Evolutionary conservation across 2,797 vertebrate genomes (phyloP), one percentile per base, ranked within the genome.

Genomic region (Rallus crepitans): DNA sequence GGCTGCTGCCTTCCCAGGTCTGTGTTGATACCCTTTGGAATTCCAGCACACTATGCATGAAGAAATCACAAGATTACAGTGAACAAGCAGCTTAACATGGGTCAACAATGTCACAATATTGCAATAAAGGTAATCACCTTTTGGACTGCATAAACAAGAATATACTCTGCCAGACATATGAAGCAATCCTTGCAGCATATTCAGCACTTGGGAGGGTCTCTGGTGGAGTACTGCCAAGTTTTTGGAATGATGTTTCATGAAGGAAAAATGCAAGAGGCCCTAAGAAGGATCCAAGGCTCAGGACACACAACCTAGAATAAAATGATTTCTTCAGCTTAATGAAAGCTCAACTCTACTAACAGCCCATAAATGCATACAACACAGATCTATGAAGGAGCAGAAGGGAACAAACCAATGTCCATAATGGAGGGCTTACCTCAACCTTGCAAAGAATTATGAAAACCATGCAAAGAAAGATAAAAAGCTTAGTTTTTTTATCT

Each of bases 1-100:
- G 42, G 23, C 31, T 87, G 35, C 39, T 63, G 45, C 50, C 13
- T 95, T 85, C 42, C 60, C 31, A 4, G 13, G 7, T 80, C 52
- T 77, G 7, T 57, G n/a, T 73, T 64, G 37, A 61, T 91, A 79
- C n/a, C 78, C 87, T 93, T 94, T 68, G 89, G 96, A 94, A 92
- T 89, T 91, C 76, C 79, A 94, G 48, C 48, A 87, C 18, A 3
- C 33, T 48, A 1, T 28, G 25, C 45, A 47, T 85, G 87, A 83
- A 94, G 94, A 91, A 89, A 82, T 64, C 0, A 1, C 53, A 57
- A 66, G 91, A 78, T 83, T 75, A 56, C 19, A 37, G 56, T 5
- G 1, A 73, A 30, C 52, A 91, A 91, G 71, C 73, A 83, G 68
- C n/a, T 93, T 87, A 91, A 68, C 31, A 1, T 37, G 64, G 30